A percentile compares a stretch with the other conserved stretches of the same genome.
Evolutionary conservation across 2,797 vertebrate species (phyloP).

Genomic region (Falco rusticolus): DNA sequence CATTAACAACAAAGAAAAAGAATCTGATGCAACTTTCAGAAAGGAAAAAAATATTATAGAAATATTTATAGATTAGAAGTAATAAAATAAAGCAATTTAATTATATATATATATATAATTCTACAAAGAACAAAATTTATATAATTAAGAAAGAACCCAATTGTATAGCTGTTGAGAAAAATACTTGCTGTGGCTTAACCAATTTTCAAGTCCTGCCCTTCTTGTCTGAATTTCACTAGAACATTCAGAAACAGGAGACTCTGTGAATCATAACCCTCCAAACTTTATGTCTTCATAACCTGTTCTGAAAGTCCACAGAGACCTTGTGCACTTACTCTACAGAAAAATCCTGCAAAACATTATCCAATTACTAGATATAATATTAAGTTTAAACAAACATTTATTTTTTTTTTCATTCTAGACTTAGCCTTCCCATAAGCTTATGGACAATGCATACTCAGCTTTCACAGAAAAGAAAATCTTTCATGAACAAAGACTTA

Average conservation of each 20-base stretch:
- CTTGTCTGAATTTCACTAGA: background rate
- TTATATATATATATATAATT: background rate
- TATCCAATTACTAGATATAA: background rate
- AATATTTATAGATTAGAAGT: background rate
- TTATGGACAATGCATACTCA: background rate
- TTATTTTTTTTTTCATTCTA: background rate
- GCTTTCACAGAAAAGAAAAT: background rate
- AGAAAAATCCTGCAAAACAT: background rate
- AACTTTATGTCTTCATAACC: background rate
- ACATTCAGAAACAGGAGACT: background rate
- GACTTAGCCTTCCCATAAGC: background rate
- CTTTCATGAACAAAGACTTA: background rate
- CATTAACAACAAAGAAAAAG: background rate
- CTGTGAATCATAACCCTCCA: background rate
- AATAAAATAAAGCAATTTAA: background rate
- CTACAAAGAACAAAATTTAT: background rate
- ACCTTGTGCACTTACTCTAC: background rate
- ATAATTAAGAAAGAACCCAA: background rate
- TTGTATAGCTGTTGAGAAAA: background rate
- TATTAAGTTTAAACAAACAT: background rate
- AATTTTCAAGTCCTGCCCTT: background rate
- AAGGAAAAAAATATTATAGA: background rate
- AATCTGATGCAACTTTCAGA: background rate
- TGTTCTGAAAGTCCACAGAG: background rate
- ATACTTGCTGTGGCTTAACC: background rate